A percentile compares a stretch with the other conserved stretches of the same genome.
phyloP scores from a whole-genome alignment of 2,888 invertebrate species.

The Oeneis ivallda region DNA sequence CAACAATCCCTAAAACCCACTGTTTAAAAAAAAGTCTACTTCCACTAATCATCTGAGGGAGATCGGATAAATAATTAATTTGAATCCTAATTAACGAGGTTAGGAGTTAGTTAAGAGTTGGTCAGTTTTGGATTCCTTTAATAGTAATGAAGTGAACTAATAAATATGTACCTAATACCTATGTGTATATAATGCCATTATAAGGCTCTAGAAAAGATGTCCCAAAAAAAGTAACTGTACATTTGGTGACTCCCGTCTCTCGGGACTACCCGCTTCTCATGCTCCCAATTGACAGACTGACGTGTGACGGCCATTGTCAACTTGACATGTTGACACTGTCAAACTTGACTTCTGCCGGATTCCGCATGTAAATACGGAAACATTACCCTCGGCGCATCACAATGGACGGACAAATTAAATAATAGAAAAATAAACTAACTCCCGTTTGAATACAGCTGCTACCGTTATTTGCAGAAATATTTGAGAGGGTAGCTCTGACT shows the following conservation, averaged over 20 bases:
- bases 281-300: conserved; percentile 74
- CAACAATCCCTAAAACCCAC: too few species aligned
- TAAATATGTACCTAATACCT: not conserved
- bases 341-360: conserved; percentile 79
- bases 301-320: conserved; percentile 77
- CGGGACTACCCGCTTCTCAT: conserved; percentile 70
- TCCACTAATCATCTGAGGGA: too few species aligned
- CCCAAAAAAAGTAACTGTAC: not conserved
- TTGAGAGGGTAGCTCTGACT: not conserved
- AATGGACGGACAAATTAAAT: conserved; percentile 80
- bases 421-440: conserved; percentile 72
- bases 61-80: too few species aligned
- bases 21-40: too few species aligned
- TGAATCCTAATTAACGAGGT: too few species aligned
- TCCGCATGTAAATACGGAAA: conserved; percentile 79
- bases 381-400: conserved; percentile 62
- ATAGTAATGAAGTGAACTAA: not conserved
- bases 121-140: too few species aligned
- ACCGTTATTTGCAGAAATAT: conserved; percentile 42
- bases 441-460: conserved; percentile 64
- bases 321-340: conserved; percentile 79
- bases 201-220: not conserved
- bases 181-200: not conserved
- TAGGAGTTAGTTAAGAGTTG: too few species aligned
- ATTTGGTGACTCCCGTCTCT: conserved; percentile 38